Conservation (phyloP, 2,113 vertebrate genomes). For the Xiphias gladius region DNA sequence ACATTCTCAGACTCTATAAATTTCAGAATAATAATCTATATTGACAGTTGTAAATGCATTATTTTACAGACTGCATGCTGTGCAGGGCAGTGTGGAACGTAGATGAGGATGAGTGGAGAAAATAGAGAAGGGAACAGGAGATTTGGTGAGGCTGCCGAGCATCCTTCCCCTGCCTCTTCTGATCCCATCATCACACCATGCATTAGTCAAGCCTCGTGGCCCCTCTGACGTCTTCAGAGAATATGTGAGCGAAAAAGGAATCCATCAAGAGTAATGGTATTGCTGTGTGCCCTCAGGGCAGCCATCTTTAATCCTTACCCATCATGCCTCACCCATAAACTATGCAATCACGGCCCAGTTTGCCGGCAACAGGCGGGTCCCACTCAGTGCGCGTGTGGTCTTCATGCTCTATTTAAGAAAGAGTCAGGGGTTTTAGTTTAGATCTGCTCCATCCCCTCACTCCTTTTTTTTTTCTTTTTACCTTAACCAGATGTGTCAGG, state of each 20-base stretch:
- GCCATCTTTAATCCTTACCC: conserved; percentile 85
- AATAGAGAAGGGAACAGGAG: conserved; percentile 41
- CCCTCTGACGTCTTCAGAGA: conserved; percentile 82
- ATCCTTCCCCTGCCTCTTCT: conserved; percentile 70
- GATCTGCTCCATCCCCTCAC: conserved; percentile 42
- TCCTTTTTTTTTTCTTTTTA: conserved; percentile 38
- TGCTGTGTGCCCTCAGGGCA: conserved; percentile 85
- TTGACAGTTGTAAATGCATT: not conserved
- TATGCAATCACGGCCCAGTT: conserved; percentile 78
- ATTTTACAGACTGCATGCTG: conserved; percentile 4
- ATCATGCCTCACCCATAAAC: conserved; percentile 81
- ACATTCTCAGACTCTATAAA: not conserved
- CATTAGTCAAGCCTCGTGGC: conserved; percentile 87
- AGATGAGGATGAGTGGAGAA: conserved; percentile 20
- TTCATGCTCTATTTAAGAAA: conserved; percentile 84
- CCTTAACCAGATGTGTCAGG: conserved; percentile 72
- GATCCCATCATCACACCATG: conserved; percentile 82
- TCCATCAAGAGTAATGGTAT: conserved; percentile 87
- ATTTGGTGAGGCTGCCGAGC: conserved; percentile 51
- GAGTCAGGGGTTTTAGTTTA: conserved; percentile 69
- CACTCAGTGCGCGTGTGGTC: conserved; percentile 66
- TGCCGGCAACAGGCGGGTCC: conserved; percentile 68
- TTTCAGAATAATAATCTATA: not conserved
- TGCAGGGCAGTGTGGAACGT: not conserved
- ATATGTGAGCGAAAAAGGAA: conserved; percentile 85